A percentile compares a stretch with the other conserved stretches of the same genome.
phyloP scores from a whole-genome alignment of 2,113 vertebrate genomes.

The Gnathonemus longibarbis region DNA sequence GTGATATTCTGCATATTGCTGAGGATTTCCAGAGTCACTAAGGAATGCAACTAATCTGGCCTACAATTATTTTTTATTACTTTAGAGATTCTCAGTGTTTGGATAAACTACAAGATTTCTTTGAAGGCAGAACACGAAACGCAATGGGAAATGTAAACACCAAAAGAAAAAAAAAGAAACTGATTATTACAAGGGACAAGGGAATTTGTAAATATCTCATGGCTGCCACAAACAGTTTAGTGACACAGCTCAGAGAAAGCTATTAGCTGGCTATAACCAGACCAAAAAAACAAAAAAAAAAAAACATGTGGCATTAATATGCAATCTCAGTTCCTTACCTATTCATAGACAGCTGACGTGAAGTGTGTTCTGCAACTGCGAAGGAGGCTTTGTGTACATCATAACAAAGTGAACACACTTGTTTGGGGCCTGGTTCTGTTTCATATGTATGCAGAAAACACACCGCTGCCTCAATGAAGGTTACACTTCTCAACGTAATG shows the following conservation, averaged over 20 bases:
- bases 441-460: conserved; percentile 59
- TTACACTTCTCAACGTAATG: conserved; percentile 65
- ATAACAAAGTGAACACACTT: conserved; percentile 80
- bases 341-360: conserved; percentile 97
- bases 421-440: conserved; percentile 79
- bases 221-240: conserved; percentile 76
- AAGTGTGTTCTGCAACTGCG: conserved; percentile 84
- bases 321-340: conserved; percentile 82
- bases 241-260: conserved; percentile 78
- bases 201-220: conserved; percentile 80
- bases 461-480: conserved; percentile 42
- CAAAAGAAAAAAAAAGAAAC: conserved; percentile 10
- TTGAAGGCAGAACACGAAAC: not conserved
- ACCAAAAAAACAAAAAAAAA: conserved; percentile 33
- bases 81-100: conserved; percentile 3
- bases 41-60: not conserved
- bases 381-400: conserved; percentile 78
- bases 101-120: not conserved
- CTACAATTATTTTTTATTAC: not conserved
- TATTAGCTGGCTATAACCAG: conserved; percentile 66
- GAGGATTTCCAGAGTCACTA: not conserved
- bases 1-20: not conserved
- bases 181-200: conserved; percentile 76
- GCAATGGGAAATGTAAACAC: conserved; percentile 4
- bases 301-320: conserved; percentile 91